These are phyloP conservation scores for Aromia moschata DNA, from an alignment of 2,888 invertebrate species.

Conservation along the genomic window DNA sequence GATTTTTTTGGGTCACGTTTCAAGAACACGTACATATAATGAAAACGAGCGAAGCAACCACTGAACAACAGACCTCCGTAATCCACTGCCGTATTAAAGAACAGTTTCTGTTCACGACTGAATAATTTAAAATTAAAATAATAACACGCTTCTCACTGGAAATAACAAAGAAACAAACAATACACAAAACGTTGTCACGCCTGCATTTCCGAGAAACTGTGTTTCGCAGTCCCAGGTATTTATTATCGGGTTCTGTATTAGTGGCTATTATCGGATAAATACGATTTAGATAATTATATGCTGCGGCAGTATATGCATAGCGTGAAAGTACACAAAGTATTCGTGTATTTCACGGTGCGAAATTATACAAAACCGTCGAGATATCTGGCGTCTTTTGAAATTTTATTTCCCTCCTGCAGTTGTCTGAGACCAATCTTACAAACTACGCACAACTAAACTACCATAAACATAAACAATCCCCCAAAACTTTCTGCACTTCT, in stretches of 20 bases:
- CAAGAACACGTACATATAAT: too few species aligned
- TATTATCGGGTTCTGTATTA: slow-evolving; percentile 12
- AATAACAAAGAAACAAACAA: slow-evolving; percentile 24
- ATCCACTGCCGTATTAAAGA: slow-evolving; percentile 2
- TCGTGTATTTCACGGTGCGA: background rate
- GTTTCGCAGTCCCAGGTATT: slow-evolving; percentile 5
- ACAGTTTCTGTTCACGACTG: slow-evolving; percentile 11
- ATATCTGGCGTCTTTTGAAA: too few species aligned
- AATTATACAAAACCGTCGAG: background rate
- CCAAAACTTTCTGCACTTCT: too few species aligned
- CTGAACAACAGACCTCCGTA: background rate
- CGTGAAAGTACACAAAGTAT: background rate
- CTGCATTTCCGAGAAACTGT: slow-evolving; percentile 16
- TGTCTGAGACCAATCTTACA: too few species aligned
- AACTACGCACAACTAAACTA: too few species aligned
- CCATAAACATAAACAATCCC: too few species aligned
- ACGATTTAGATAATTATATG: slow-evolving; percentile 4
- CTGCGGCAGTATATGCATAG: background rate
- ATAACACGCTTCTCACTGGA: slow-evolving; percentile 13
- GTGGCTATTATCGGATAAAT: slow-evolving; percentile 10
- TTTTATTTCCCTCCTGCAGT: too few species aligned
- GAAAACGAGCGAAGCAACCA: background rate
- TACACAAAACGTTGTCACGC: slow-evolving; percentile 23
- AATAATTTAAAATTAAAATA: slow-evolving; percentile 27
- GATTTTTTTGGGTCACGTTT: too few species aligned